Percentiles rank a stretch among this genome's conserved stretches.
These are phyloP conservation scores for Trilocha varians DNA, from an alignment of 2,888 invertebrate species.

Conservation along the genomic window DNA sequence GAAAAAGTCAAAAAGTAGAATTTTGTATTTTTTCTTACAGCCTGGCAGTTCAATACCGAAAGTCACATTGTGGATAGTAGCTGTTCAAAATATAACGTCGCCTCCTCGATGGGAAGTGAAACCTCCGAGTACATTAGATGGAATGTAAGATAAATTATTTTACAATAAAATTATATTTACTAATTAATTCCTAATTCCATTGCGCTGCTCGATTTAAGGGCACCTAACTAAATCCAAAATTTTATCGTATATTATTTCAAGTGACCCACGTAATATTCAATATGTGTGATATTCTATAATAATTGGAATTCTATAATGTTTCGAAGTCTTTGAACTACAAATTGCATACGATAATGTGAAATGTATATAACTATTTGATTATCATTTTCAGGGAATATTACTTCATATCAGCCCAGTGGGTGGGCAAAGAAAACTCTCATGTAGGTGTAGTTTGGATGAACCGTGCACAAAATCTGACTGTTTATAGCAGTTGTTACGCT, in stretches of 20 bases:
- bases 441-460: slow-evolving; percentile 94
- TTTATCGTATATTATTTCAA: too few relatives aligned
- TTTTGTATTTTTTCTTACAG: slow-evolving; percentile 45
- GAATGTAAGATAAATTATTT: too few relatives aligned
- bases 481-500: slow-evolving; percentile 88
- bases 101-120: slow-evolving; percentile 78
- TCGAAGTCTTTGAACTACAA: too few relatives aligned
- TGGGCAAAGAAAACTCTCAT: slow-evolving; percentile 82
- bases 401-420: slow-evolving; percentile 93
- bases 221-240: too few relatives aligned
- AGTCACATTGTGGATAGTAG: slow-evolving; percentile 86
- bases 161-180: too few relatives aligned
- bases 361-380: slow-evolving; percentile 3
- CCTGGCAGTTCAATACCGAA: slow-evolving; percentile 91
- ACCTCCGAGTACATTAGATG: slow-evolving; percentile 83
- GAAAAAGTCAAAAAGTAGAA: too few relatives aligned
- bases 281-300: too few relatives aligned
- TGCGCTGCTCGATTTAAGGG: too few relatives aligned
- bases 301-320: too few relatives aligned
- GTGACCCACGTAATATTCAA: too few relatives aligned
- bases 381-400: slow-evolving; percentile 84
- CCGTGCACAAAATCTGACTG: slow-evolving; percentile 91
- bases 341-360: neutral
- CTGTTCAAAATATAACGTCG: slow-evolving; percentile 78
- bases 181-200: too few relatives aligned